A percentile compares a stretch with the other conserved stretches of the same genome.
These are phyloP conservation scores for Pristionchus arcanus DNA, from an alignment of 2,888 invertebrate species.

Conservation along the genomic window DNA sequence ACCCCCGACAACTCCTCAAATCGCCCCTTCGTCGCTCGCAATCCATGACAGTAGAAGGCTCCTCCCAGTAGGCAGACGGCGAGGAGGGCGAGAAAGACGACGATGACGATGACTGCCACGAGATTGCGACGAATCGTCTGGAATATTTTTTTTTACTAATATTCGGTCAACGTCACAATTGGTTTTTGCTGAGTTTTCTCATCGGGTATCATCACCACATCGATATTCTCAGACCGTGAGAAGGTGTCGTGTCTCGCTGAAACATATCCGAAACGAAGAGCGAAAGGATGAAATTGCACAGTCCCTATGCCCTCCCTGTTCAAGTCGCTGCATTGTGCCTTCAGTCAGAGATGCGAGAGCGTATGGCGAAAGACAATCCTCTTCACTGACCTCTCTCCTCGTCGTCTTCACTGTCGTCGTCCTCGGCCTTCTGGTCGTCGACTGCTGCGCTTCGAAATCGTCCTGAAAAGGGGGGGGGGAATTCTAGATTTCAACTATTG, in stretches of 20 bases:
- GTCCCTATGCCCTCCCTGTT: no score
- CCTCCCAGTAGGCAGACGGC: slow-evolving; percentile 63
- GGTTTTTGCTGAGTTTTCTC: no score
- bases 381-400: slow-evolving; percentile 45
- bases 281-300: no score
- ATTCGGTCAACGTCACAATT: background rate
- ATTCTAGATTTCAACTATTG: no score
- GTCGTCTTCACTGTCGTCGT: slow-evolving; percentile 37
- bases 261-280: background rate
- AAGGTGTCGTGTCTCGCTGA: no score
- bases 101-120: slow-evolving; percentile 58
- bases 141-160: background rate
- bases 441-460: slow-evolving; percentile 29
- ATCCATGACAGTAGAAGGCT: slow-evolving; percentile 73
- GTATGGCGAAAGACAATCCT: no score
- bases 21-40: slow-evolving; percentile 72
- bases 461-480: no score
- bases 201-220: no score
- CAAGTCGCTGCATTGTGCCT: no score
- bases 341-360: no score
- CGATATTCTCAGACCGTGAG: no score
- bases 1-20: slow-evolving; percentile 64
- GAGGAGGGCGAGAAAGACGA: slow-evolving; percentile 57
- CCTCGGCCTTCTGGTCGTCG: slow-evolving; percentile 33
- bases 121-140: slow-evolving; percentile 58